These are phyloP conservation scores for Pipistrellus pipistrellus DNA, from an alignment of 2,797 vertebrate genomes.

Conservation along the genomic window DNA sequence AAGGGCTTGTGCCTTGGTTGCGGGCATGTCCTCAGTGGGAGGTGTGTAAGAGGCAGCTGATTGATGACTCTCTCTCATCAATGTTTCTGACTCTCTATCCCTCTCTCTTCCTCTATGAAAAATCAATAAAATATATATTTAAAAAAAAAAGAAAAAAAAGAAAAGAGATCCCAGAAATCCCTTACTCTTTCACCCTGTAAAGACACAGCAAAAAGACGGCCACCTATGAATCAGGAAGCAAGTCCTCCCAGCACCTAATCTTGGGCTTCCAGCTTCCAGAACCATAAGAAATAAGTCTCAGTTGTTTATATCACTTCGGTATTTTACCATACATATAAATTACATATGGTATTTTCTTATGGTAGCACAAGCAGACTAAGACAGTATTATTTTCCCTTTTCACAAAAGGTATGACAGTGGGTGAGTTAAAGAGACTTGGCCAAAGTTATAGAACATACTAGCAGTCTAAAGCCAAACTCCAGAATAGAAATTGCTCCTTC, in stretches of 20 bases:
- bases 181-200: background rate
- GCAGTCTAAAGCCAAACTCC: slow-evolving; percentile 6
- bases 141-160: no score
- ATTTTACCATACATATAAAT: background rate
- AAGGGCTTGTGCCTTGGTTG: no score
- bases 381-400: background rate
- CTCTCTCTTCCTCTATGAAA: no score
- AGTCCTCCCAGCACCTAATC: background rate
- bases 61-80: no score
- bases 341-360: background rate
- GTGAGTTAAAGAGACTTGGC: slow-evolving; percentile 7
- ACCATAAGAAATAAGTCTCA: background rate
- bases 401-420: background rate
- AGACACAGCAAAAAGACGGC: background rate
- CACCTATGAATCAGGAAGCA: background rate
- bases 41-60: no score
- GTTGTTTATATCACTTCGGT: background rate
- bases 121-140: no score
- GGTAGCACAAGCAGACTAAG: background rate
- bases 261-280: background rate
- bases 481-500: slow-evolving; percentile 55
- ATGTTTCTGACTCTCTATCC: no score
- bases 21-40: no score
- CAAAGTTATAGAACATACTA: background rate
- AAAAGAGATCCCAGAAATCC: background rate